phyloP scores from a whole-genome alignment of 1,140 invertebrate species.

The Condylostylus longicornis region DNA sequence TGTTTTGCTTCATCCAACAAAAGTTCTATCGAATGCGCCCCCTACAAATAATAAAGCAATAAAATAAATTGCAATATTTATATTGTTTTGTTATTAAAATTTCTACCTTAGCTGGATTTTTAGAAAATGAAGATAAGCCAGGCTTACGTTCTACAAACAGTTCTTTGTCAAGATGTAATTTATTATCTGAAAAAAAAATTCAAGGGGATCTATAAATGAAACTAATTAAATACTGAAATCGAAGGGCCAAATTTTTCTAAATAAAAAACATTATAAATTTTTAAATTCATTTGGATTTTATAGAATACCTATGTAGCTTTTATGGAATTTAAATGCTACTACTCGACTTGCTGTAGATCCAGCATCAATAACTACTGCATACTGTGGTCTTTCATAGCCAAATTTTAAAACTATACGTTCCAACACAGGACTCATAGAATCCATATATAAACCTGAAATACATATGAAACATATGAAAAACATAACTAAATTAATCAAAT shows the following conservation, averaged over 20 bases:
- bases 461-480: neutral
- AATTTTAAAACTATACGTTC: slow-evolving; percentile 49
- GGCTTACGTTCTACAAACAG: slow-evolving; percentile 72
- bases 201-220: neutral
- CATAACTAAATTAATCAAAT: neutral
- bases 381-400: slow-evolving; percentile 55
- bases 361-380: slow-evolving; percentile 91
- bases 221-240: neutral
- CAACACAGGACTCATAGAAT: slow-evolving; percentile 33
- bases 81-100: slow-evolving; percentile 1
- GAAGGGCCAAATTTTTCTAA: neutral
- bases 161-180: slow-evolving; percentile 61
- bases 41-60: too few species aligned
- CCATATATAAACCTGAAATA: slow-evolving; percentile 19
- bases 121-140: slow-evolving; percentile 72
- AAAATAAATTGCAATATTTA: slow-evolving; percentile 7
- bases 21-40: slow-evolving; percentile 51
- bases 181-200: slow-evolving; percentile 37
- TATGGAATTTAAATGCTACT: slow-evolving; percentile 76
- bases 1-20: slow-evolving; percentile 62
- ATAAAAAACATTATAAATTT: neutral
- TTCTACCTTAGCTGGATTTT: slow-evolving; percentile 53
- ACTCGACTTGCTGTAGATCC: slow-evolving; percentile 89
- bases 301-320: slow-evolving; percentile 47
- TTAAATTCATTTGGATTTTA: neutral